Percentiles rank a stretch among this genome's conserved stretches.
These are phyloP conservation scores for Phrynocephalus versicolor DNA, from an alignment of 2,113 vertebrate species.

Conservation along the genomic window DNA sequence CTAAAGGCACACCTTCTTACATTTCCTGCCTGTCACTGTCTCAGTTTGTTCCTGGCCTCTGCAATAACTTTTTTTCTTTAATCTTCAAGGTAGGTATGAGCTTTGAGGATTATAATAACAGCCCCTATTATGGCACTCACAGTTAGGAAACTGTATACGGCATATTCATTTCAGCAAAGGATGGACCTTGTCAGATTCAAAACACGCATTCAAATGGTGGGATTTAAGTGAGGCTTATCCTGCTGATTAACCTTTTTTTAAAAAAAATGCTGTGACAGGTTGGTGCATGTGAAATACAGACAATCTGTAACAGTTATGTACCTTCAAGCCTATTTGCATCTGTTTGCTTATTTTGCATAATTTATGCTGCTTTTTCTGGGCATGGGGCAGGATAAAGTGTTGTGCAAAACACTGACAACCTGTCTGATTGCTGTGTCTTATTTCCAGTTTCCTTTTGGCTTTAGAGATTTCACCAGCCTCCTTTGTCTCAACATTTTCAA, in stretches of 20 bases:
- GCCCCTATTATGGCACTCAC: conserved; percentile 33
- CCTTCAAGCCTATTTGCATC: conserved; percentile 7
- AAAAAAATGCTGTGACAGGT: not conserved
- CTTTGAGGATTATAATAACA: conserved; percentile 57
- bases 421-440: not conserved
- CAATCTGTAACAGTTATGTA: conserved; percentile 2
- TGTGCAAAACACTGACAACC: not conserved
- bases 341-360: conserved; percentile 5
- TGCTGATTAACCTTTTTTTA: conserved; percentile 15
- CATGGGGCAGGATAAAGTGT: not conserved
- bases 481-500: not conserved
- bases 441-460: not conserved
- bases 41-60: conserved; percentile 48
- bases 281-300: conserved; percentile 11
- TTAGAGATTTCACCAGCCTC: not conserved
- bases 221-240: conserved; percentile 44
- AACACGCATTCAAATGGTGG: conserved; percentile 52
- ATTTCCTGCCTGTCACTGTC: conserved; percentile 37
- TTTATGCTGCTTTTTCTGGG: conserved; percentile 5
- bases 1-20: conserved; percentile 42
- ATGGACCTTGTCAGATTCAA: conserved; percentile 53
- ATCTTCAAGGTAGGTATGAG: conserved; percentile 52
- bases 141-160: conserved; percentile 48
- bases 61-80: conserved; percentile 50
- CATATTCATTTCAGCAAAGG: conserved; percentile 36